These are phyloP conservation scores for Tyrophagus putrescentiae DNA, from an alignment of 1,140 invertebrate species.

Conservation along the genomic window DNA sequence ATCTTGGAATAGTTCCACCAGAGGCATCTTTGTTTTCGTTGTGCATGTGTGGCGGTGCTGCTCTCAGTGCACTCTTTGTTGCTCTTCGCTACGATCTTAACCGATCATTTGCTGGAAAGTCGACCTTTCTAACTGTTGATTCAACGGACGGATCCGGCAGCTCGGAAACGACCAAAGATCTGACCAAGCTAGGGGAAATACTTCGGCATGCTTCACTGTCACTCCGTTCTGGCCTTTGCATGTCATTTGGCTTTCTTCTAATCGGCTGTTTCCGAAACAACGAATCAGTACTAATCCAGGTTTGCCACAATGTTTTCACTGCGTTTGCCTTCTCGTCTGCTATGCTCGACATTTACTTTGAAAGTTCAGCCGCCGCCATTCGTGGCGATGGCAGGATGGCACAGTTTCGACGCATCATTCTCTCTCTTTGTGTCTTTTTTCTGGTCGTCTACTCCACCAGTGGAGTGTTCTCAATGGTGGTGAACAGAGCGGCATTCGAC, in stretches of 20 bases:
- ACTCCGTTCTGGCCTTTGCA: neutral
- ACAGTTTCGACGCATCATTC: neutral
- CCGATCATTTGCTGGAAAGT: too few relatives aligned
- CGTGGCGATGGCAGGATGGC: neutral
- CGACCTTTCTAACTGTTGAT: neutral
- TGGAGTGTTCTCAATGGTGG: neutral
- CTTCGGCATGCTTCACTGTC: too few relatives aligned
- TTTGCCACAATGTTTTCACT: slow-evolving; percentile 3
- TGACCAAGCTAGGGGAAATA: too few relatives aligned
- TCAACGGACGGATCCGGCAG: too few relatives aligned
- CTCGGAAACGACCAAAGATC: too few relatives aligned
- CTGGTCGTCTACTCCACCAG: neutral
- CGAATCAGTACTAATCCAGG: neutral
- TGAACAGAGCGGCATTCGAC: neutral
- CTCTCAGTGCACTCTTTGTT: neutral
- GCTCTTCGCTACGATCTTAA: neutral
- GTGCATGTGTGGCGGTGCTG: neutral
- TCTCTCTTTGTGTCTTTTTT: neutral
- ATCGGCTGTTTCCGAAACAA: neutral
- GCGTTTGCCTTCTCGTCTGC: neutral
- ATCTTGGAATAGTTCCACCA: neutral
- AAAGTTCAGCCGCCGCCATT: neutral
- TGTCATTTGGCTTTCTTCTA: neutral
- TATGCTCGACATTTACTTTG: neutral
- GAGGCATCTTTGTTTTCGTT: neutral